Evolutionary conservation across 2,888 invertebrate genomes (phyloP), one percentile per base, ranked within the genome.

Genomic region (Standfussiana lucernea): DNA sequence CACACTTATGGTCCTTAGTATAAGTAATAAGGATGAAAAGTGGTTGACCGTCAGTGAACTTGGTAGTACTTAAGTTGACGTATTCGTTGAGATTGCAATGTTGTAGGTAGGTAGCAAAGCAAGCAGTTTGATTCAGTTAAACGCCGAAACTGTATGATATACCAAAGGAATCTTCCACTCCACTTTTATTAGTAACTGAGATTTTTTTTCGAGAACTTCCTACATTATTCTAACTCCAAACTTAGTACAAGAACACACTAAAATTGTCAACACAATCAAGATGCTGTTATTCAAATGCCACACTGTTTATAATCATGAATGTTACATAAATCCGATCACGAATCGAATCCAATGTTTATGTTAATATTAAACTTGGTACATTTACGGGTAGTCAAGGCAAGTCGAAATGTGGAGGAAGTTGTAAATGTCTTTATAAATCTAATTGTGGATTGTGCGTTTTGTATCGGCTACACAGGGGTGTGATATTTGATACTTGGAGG

Each of bases 371-470:
- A 84, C 80, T 80, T 82, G 75, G 84, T 82, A 87, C 82, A 83
- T 74, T 74, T 61, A 68, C 83, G 86, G 61, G 72, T 77, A 81
- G 81, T 80, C 80, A n/a, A n/a, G n/a, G 77, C 35, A 35, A 61
- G 21, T 35, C 75, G 45, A 71, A 77, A 77, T 77, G 82, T 82
- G 79, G 76, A 77, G 89, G 90, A 87, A 86, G 86, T 78, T 76
- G 80, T 87, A 85, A 89, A 86, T 79, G 86, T 86, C 86, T 89
- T 81, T 85, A 88, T 89, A 88, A 88, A 89, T 89, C 77, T 77
- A 80, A 70, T 76, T 76, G 35, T 37, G 15, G 15, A 61, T 62
- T 62, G 28, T 35, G 32, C 21, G 45, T 59, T 70, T 65, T 28
- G 13, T 32, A 35, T 37, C 8, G 64, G 61, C 70, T 67, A 59